Percentiles rank a stretch among this genome's conserved stretches.
Evolutionary conservation across 2,113 vertebrate genomes (phyloP).

Genomic region (Amia ocellicauda): DNA sequence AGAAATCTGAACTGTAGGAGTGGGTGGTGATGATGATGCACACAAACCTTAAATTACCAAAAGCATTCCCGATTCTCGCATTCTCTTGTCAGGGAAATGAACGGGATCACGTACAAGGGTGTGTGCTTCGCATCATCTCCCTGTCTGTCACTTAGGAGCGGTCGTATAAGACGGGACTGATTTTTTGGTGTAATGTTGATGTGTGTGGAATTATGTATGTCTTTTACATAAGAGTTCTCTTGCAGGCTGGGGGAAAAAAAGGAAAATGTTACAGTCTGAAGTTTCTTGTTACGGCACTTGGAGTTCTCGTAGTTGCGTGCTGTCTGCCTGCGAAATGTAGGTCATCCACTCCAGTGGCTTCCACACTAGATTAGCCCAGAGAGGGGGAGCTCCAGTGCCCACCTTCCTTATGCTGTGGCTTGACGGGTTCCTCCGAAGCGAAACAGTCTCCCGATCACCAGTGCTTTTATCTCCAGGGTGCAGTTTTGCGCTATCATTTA

Average conservation of each 20-base stretch:
- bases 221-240: slow-evolving; percentile 52
- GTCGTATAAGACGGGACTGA: too few relatives aligned
- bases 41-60: too few relatives aligned
- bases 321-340: slow-evolving; percentile 17
- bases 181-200: too few relatives aligned
- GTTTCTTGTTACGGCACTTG: too few relatives aligned
- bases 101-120: too few relatives aligned
- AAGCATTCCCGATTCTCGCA: too few relatives aligned
- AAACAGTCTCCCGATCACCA: neutral
- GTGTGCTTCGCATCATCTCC: too few relatives aligned
- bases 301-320: slow-evolving; percentile 2
- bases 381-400: neutral
- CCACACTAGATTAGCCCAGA: slow-evolving; percentile 18
- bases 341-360: slow-evolving; percentile 13
- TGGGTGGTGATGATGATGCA: too few relatives aligned
- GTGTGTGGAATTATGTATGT: slow-evolving; percentile 57
- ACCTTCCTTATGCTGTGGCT: neutral
- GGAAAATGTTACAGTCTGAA: slow-evolving; percentile 50
- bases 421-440: neutral
- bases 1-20: too few relatives aligned
- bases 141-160: too few relatives aligned
- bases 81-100: too few relatives aligned
- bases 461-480: slow-evolving; percentile 8
- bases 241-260: slow-evolving; percentile 32
- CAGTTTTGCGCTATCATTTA: too few relatives aligned